Percentiles rank a stretch among this genome's conserved stretches.
Evolutionary conservation across 2,797 vertebrate species (phyloP).

Genomic region (Petrocephalus sullivani): DNA sequence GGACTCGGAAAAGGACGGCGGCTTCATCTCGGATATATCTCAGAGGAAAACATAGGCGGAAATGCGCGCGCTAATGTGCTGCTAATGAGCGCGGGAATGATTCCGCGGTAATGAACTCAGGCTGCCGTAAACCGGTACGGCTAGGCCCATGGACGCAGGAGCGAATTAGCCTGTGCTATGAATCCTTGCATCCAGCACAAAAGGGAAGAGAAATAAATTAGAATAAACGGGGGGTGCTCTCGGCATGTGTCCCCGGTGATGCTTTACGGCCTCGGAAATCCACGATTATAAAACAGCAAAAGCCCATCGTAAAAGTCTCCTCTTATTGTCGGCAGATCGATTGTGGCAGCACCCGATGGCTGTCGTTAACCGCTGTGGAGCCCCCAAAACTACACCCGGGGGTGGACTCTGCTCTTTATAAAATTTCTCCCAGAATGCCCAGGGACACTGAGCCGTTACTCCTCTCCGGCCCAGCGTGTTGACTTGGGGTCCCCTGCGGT

Average conservation of each 20-base stretch:
- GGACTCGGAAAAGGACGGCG: neutral
- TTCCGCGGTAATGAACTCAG: neutral
- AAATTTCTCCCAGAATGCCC: neutral
- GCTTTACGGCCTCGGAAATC: neutral
- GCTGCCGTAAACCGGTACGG: neutral
- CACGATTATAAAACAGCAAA: neutral
- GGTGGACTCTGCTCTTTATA: neutral
- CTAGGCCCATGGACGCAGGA: neutral
- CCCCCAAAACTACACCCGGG: neutral
- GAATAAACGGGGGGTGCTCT: neutral
- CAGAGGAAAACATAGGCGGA: neutral
- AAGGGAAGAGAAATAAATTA: neutral
- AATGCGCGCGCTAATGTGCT: neutral
- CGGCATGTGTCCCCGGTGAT: neutral
- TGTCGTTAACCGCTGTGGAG: neutral
- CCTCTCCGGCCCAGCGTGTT: neutral
- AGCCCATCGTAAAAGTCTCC: neutral
- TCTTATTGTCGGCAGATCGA: neutral
- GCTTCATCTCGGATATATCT: slow-evolving; percentile 1
- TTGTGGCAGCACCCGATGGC: neutral
- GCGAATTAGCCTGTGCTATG: neutral
- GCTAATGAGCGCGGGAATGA: neutral
- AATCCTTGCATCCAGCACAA: neutral
- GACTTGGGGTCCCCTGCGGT: neutral
- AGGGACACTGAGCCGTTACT: neutral